Evolutionary conservation across 2,797 vertebrate genomes (phyloP).

Genomic region (Myripristis murdjan): DNA sequence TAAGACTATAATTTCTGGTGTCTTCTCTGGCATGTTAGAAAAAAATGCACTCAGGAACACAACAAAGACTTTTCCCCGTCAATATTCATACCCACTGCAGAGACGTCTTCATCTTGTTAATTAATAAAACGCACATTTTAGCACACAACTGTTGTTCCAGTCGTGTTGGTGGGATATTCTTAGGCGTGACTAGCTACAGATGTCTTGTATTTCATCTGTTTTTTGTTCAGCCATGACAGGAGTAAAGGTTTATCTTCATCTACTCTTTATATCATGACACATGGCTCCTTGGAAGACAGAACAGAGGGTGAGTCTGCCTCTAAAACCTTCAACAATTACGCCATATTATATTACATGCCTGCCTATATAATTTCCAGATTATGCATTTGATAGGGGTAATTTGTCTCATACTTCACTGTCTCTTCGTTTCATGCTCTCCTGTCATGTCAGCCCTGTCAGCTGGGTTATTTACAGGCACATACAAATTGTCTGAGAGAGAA

Average conservation of each 20-base stretch:
- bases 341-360: constrained; percentile 64
- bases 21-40: not conserved
- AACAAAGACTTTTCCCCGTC: not conserved
- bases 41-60: constrained; percentile 1
- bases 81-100: constrained; percentile 11
- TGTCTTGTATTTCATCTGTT: constrained; percentile 52
- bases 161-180: constrained; percentile 36
- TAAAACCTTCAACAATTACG: constrained; percentile 60
- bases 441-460: constrained; percentile 43
- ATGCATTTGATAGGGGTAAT: constrained; percentile 67
- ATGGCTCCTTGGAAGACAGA: constrained; percentile 37
- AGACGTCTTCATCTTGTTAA: constrained; percentile 30
- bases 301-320: constrained; percentile 56
- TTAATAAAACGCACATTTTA: constrained; percentile 47
- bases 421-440: constrained; percentile 20
- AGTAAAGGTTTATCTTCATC: constrained; percentile 44
- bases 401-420: constrained; percentile 44
- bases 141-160: constrained; percentile 33
- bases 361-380: constrained; percentile 68
- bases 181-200: constrained; percentile 49
- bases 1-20: not conserved
- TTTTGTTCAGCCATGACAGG: constrained; percentile 54
- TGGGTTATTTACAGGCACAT: constrained; percentile 37
- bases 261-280: constrained; percentile 39
- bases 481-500: constrained; percentile 12